Evolutionary conservation across 2,888 invertebrate genomes (phyloP).

Genomic region (Girardia tigrina): DNA sequence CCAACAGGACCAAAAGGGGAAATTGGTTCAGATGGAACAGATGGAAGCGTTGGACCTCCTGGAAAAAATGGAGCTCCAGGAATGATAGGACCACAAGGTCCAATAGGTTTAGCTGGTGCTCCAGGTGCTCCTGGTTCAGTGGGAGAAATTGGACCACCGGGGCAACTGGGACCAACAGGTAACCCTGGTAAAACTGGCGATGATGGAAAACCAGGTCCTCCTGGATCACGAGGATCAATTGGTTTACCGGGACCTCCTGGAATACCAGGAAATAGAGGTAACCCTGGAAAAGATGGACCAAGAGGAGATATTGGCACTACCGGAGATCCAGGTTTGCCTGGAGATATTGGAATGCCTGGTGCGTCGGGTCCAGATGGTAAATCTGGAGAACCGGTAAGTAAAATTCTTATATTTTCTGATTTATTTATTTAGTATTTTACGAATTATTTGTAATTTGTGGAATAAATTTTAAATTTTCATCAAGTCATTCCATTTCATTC

Average conservation of each 20-base stretch:
- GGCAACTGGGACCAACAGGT: constrained; percentile 40
- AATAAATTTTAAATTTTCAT: too few relatives aligned
- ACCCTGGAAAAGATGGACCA: constrained; percentile 40
- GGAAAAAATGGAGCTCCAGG: constrained; percentile 25
- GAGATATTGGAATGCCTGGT: constrained; percentile 19
- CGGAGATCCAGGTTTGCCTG: constrained; percentile 13
- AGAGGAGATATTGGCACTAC: constrained; percentile 36
- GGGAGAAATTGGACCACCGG: constrained; percentile 16
- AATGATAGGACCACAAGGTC: not conserved
- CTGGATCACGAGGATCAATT: constrained; percentile 39
- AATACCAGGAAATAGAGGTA: constrained; percentile 40
- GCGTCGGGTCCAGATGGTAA: not conserved
- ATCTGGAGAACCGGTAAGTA: not conserved
- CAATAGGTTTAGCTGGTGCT: not conserved
- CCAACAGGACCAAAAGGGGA: constrained; percentile 38
- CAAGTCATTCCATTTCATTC: too few relatives aligned
- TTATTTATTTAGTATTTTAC: too few relatives aligned
- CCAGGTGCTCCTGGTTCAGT: not conserved
- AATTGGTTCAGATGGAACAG: constrained; percentile 39
- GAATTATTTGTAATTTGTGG: too few relatives aligned
- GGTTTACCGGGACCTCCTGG: constrained; percentile 40
- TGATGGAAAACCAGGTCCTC: constrained; percentile 34
- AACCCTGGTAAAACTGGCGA: constrained; percentile 42
- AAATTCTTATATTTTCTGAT: too few relatives aligned
- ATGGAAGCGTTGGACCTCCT: constrained; percentile 38